These are phyloP conservation scores for Penaeus vannamei DNA, from an alignment of 1,140 invertebrate species.

Conservation along the genomic window DNA sequence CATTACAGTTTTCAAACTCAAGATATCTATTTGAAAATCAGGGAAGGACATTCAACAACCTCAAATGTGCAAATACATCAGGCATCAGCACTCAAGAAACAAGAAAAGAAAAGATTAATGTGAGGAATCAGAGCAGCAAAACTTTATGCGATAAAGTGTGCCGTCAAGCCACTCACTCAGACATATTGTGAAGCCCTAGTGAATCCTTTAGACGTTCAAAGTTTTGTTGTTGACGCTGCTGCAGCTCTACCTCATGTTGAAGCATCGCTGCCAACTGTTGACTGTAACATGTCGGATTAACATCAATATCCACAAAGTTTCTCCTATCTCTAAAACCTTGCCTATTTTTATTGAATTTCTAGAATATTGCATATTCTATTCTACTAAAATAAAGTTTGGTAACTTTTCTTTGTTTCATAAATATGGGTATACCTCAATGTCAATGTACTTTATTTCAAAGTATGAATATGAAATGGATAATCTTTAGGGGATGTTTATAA, in stretches of 20 bases:
- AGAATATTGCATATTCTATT: too few relatives aligned
- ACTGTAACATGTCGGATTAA: slow-evolving; percentile 32
- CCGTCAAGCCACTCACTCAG: slow-evolving; percentile 71
- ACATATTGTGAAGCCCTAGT: slow-evolving; percentile 67
- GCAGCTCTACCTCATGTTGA: slow-evolving; percentile 67
- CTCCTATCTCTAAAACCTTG: slow-evolving; percentile 73
- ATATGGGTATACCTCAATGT: too few relatives aligned
- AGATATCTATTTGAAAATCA: too few relatives aligned
- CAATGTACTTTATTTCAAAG: too few relatives aligned
- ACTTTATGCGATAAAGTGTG: not conserved
- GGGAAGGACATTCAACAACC: too few relatives aligned
- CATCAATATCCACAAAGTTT: slow-evolving; percentile 46
- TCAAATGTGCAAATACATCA: not conserved
- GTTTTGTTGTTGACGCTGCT: slow-evolving; percentile 69
- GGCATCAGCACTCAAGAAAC: not conserved
- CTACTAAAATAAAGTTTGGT: too few relatives aligned
- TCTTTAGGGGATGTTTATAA: too few relatives aligned
- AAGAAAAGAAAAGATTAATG: not conserved
- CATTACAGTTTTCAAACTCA: too few relatives aligned
- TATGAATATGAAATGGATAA: too few relatives aligned
- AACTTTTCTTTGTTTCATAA: too few relatives aligned
- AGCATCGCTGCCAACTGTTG: slow-evolving; percentile 69
- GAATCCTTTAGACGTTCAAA: slow-evolving; percentile 69
- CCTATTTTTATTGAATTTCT: slow-evolving; percentile 70
- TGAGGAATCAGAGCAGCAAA: not conserved